Evolutionary conservation across 2,888 invertebrate species (phyloP).

Genomic region (Melanostoma scalare): DNA sequence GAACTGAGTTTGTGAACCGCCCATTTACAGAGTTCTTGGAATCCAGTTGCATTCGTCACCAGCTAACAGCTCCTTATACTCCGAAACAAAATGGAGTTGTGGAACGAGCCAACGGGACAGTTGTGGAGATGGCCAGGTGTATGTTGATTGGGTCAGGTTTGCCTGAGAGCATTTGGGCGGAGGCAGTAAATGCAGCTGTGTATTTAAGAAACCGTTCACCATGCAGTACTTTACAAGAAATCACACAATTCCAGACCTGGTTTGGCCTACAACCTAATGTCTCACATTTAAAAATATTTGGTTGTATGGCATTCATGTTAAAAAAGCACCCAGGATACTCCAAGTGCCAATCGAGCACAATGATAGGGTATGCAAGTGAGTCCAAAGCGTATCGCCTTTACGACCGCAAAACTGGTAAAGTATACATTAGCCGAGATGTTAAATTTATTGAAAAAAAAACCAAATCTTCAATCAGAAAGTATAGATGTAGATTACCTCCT

Average conservation of each 20-base stretch:
- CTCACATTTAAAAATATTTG: constrained; percentile 23
- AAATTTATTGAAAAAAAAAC: not conserved
- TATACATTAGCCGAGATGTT: constrained; percentile 25
- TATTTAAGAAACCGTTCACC: too few relatives aligned
- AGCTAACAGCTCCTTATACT: constrained; percentile 19
- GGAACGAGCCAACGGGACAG: constrained; percentile 12
- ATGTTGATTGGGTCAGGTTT: constrained; percentile 25
- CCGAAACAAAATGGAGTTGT: constrained; percentile 22
- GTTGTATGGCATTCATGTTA: constrained; percentile 20
- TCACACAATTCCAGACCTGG: constrained; percentile 16
- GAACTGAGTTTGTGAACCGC: not conserved
- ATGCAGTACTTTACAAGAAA: constrained; percentile 17
- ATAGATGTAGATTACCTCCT: constrained; percentile 3
- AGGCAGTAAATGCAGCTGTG: constrained; percentile 26
- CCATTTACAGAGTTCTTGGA: constrained; percentile 23
- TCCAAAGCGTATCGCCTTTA: constrained; percentile 37
- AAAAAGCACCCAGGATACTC: constrained; percentile 29
- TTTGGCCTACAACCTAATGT: constrained; percentile 12
- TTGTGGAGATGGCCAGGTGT: constrained; percentile 24
- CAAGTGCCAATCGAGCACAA: constrained; percentile 4
- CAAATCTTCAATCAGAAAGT: not conserved
- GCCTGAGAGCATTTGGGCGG: constrained; percentile 16
- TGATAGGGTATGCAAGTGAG: constrained; percentile 8
- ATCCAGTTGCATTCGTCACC: constrained; percentile 16
- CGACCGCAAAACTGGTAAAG: constrained; percentile 23